Evolutionary conservation across 2,797 vertebrate genomes (phyloP), one percentile per base, ranked within the genome.

Genomic region (Margarornis squamiger): DNA sequence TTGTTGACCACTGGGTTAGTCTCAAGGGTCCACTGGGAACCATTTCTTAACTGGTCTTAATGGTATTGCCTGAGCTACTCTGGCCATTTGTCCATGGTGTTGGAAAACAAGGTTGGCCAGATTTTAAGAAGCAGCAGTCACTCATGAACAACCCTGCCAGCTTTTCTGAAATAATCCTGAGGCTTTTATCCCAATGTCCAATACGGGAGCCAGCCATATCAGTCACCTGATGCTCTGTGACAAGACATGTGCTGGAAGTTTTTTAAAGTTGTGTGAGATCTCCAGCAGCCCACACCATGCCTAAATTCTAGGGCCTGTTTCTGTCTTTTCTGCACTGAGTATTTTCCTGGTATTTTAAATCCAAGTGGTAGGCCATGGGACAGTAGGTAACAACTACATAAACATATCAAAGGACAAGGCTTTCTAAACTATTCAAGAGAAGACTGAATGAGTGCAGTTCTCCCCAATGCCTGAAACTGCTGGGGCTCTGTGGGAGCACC

Each of bases 231-330:
- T 66, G 71, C 34, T 70, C 34, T 46, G 21, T 0, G 0, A 62
- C 41, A 84, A 7, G 0, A 2, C 1, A 0, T 9, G 18, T 48
- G 55, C n/a, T 46, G 1, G 23, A 70, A n/a, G 17, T 2, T 49
- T 57, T 75, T 51, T 23, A 16, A 58, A 45, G 19, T 34, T 48
- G 10, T 27, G 22, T 45, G 55, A 82, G 49, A 65, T 61, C 48
- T 48, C 73, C 62, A 68, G 41, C 74, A 91, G 24, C 54, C 36
- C 30, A 22, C 51, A 46, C 7, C 30, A 32, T 21, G 26, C 24
- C 10, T 72, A 58, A 72, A 54, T 49, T 68, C 65, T 54, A 67
- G 26, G 16, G 16, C 32, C 26, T 3, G 0, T 71, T 93, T 81
- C 39, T 67, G 20, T 73, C 36, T 79, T 67, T 54, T 39, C 39